Percentiles rank a stretch among this genome's conserved stretches.
These are phyloP conservation scores for Saguinus midas DNA, from an alignment of 2,113 vertebrate species.

Conservation along the genomic window DNA sequence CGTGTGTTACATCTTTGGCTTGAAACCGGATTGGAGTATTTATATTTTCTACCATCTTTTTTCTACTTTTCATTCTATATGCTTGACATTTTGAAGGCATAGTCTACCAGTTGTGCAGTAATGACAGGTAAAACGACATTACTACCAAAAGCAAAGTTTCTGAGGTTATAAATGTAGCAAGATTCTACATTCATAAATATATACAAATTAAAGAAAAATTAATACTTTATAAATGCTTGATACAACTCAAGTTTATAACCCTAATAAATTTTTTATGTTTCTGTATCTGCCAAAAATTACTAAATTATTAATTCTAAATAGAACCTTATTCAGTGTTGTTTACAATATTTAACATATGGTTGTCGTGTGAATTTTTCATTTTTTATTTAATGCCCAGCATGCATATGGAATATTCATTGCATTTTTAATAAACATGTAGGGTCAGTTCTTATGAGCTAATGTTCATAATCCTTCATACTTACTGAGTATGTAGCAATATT, in stretches of 20 bases:
- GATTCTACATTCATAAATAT: constrained; percentile 33
- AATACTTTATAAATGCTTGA: constrained; percentile 53
- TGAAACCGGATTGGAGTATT: background rate
- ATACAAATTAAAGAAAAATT: constrained; percentile 37
- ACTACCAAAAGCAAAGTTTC: background rate
- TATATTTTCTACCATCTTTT: background rate
- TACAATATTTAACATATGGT: constrained; percentile 67
- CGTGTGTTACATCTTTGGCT: background rate
- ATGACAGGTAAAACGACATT: constrained; percentile 45
- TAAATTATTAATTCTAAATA: constrained; percentile 74
- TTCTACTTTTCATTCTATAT: background rate
- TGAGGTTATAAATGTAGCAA: constrained; percentile 23
- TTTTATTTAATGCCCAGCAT: constrained; percentile 78
- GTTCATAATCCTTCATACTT: constrained; percentile 86
- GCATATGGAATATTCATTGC: constrained; percentile 73
- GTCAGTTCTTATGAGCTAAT: constrained; percentile 83
- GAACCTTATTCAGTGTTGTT: constrained; percentile 62
- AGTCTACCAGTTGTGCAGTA: constrained; percentile 11
- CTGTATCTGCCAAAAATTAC: constrained; percentile 70
- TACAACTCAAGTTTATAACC: constrained; percentile 53
- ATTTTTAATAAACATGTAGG: constrained; percentile 86
- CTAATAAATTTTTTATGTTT: constrained; percentile 63
- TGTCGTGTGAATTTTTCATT: constrained; percentile 71
- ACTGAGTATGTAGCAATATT: constrained; percentile 68
- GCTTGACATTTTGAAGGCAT: background rate